Percentiles rank a stretch among this genome's conserved stretches.
These are phyloP conservation scores for Sebastes wilsoni DNA, from an alignment of 2,797 vertebrate genomes.

Conservation along the genomic window DNA sequence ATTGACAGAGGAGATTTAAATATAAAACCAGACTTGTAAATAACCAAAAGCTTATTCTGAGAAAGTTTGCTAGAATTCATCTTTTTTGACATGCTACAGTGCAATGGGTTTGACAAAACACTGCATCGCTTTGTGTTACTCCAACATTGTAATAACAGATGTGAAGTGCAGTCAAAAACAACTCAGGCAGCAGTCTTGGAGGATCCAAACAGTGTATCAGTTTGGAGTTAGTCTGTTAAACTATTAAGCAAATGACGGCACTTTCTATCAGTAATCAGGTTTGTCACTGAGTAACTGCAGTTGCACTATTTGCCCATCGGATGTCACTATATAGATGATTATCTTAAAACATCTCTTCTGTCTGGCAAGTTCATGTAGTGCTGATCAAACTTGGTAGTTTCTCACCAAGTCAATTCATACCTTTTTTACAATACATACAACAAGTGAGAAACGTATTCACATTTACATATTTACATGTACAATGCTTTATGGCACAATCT, in stretches of 20 bases:
- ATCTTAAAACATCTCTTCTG: constrained; percentile 5
- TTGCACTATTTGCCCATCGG: constrained; percentile 67
- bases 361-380: neutral
- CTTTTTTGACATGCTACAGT: neutral
- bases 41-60: neutral
- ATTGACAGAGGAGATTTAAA: constrained; percentile 25
- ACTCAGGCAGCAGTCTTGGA: neutral
- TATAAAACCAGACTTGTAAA: neutral
- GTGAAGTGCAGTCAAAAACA: neutral
- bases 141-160: neutral
- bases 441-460: neutral
- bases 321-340: constrained; percentile 69
- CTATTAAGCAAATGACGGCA: too few relatives aligned
- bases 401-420: neutral
- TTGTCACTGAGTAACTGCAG: constrained; percentile 43
- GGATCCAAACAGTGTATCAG: neutral
- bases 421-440: neutral
- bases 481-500: neutral
- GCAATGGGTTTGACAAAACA: neutral
- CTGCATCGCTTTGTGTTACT: neutral
- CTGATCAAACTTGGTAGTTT: neutral
- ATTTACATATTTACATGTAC: neutral
- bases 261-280: neutral
- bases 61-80: neutral
- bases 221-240: neutral